A percentile compares a stretch with the other conserved stretches of the same genome.
phyloP scores from a whole-genome alignment of 2,113 vertebrate species.

The Platichthys flesus region DNA sequence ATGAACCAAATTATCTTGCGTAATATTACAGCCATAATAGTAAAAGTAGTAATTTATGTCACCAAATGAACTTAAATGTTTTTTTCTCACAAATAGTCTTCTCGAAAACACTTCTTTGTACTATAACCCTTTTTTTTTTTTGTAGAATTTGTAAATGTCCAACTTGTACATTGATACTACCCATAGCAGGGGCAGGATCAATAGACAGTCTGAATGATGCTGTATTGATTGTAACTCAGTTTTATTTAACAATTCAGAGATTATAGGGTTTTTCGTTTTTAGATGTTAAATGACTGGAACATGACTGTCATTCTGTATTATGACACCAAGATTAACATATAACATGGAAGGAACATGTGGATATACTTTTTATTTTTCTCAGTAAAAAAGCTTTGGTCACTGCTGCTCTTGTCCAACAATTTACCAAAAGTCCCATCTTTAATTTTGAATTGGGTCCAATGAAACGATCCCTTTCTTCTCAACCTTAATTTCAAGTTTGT shows the following conservation, averaged over 20 bases:
- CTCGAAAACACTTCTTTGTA: neutral
- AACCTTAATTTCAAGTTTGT: conserved; percentile 19
- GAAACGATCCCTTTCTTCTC: neutral
- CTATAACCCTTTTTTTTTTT: neutral
- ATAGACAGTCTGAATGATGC: neutral
- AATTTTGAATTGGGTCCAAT: neutral
- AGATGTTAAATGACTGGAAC: neutral
- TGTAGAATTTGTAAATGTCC: neutral
- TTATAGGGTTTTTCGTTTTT: neutral
- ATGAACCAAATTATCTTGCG: neutral
- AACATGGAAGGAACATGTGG: neutral
- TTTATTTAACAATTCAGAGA: neutral
- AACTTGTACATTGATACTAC: neutral
- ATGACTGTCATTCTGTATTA: neutral
- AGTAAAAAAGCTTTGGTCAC: neutral
- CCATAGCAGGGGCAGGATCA: neutral
- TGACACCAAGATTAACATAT: neutral
- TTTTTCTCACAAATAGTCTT: too few species aligned
- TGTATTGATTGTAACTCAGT: neutral
- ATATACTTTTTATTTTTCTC: neutral
- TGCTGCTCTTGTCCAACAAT: conserved; percentile 5
- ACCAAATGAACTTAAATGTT: too few species aligned
- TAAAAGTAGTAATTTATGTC: too few species aligned
- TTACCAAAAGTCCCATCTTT: neutral
- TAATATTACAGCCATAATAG: neutral